Base-by-base conservation (phyloP, 2,113 vertebrate species). In the Eulemur macaco region DNA sequence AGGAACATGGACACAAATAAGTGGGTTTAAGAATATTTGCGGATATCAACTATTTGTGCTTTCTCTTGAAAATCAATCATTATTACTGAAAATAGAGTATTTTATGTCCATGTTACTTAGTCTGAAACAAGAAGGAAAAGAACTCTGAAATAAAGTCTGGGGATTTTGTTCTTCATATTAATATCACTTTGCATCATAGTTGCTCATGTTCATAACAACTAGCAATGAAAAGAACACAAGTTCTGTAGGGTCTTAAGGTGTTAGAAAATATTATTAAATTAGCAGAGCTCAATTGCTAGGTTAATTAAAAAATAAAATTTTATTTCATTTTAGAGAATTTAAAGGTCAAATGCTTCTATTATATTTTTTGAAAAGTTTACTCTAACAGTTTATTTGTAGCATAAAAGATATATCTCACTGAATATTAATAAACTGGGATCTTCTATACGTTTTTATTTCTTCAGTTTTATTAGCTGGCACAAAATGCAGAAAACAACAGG, bases 181-280 rank as follows among this genome's bases (percentile, higher is more conserved):
- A 82, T 39, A 95, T 42, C 15, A 91, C 89, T 91, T 96, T 91
- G 86, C 84, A 74, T 71, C 68, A 68, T 34, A 81, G 42, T 71
- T 92, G 69, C 31, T 95, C 93, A 90, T 88, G 37, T 76, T 91
- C 54, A 86, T 77, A 95, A 94, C 18, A 97, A 91, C 63, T 96
- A 92, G 50, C 37, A 83, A 77, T 17, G 18, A 95, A 88, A 97
- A 95, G 13, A 14, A 87, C 45, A 77, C 37, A 95, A 54, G 27
- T 86, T 92, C 42, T 87, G 68, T 60, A 37, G 8, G 90, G 58
- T 88, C n/a, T 92, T 93, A 96, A 90, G 37, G 29, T 96, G 50
- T 85, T 87, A 94, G 42, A 97, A 93, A 88, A 85, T 74, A 91
- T 89, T 80, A 93, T 89, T 94, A 93, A 94, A 82, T 93, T 96